These are phyloP conservation scores for Rachycentron canadum DNA, from an alignment of 2,797 vertebrate genomes.

Conservation along the genomic window DNA sequence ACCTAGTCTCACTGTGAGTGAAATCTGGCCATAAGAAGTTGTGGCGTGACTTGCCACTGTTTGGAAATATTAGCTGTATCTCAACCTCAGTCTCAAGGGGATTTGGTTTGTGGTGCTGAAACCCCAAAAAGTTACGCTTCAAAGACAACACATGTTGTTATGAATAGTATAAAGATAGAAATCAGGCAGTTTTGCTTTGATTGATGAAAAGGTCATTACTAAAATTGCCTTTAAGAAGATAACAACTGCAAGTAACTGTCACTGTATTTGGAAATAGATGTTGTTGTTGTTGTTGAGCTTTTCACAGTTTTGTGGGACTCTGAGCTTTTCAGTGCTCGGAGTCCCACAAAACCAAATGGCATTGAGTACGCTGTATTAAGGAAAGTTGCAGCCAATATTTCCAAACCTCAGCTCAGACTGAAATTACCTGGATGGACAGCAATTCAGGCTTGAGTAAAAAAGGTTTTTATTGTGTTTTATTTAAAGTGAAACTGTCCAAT, in stretches of 20 bases:
- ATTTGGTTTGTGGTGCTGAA: constrained; percentile 26
- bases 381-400: constrained; percentile 41
- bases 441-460: constrained; percentile 39
- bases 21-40: constrained; percentile 2
- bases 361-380: constrained; percentile 46
- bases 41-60: neutral
- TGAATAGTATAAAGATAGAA: constrained; percentile 12
- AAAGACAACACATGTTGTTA: constrained; percentile 5
- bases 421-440: constrained; percentile 64
- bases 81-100: neutral
- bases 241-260: constrained; percentile 26
- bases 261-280: constrained; percentile 50
- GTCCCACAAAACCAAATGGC: constrained; percentile 66
- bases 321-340: constrained; percentile 40
- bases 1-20: neutral
- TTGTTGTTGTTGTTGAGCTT: constrained; percentile 48
- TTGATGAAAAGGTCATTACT: constrained; percentile 8
- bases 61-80: constrained; percentile 19
- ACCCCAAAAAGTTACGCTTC: neutral
- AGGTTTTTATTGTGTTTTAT: constrained; percentile 49
- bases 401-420: constrained; percentile 56
- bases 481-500: constrained; percentile 21
- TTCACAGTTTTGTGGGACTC: too few species aligned
- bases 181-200: constrained; percentile 16
- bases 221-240: constrained; percentile 4